Base-by-base conservation (phyloP, 2,888 invertebrate species). In the Drymonia ruficornis region DNA sequence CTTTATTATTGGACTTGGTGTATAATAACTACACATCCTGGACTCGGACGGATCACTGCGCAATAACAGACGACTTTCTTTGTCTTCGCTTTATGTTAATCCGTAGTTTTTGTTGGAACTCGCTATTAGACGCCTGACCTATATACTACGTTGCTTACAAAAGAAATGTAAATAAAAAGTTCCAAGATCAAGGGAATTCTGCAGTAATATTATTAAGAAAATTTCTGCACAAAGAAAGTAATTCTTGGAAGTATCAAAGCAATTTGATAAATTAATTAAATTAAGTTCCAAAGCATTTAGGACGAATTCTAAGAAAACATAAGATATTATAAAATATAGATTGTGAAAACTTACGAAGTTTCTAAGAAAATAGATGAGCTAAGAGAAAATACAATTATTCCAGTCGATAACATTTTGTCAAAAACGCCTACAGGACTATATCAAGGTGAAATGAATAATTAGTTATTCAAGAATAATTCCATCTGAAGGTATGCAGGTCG, bases 11-110 rank as follows among this genome's bases (percentile, higher is more conserved):
- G 75, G 76, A 54, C 60, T 57, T 18, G 43, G 34, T 56, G 55
- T 49, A 61, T 59, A 65, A 53, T 57, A 65, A 56, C 59, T 59
- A 65, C 56, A 63, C 56, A 65, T 65, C 70, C 67, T 61, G 59
- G 55, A 70, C 70, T 67, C 60, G 59, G 62, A 72, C 66, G 72
- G 75, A 64, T 68, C 68, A 70, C 67, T 74, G 73, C 70, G 73
- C 63, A 80, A 65, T 80, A 70, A 67, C 61, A 54, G 65, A 61
- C 54, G 58, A 67, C 60, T 71, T 76, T 76, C 78, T 80, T 80
- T 80, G 77, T 78, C 76, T 76, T 55, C 59, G 50, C 40, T 60
- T 72, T 67, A 70, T 67, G 70, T 63, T 60, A 65, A 70, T 65
- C 52, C 48, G 52, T 53, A 62, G 59, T 54, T 52, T 66, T 63